Conservation (phyloP, 2,888 invertebrate genomes). For the Macaria liturata region DNA sequence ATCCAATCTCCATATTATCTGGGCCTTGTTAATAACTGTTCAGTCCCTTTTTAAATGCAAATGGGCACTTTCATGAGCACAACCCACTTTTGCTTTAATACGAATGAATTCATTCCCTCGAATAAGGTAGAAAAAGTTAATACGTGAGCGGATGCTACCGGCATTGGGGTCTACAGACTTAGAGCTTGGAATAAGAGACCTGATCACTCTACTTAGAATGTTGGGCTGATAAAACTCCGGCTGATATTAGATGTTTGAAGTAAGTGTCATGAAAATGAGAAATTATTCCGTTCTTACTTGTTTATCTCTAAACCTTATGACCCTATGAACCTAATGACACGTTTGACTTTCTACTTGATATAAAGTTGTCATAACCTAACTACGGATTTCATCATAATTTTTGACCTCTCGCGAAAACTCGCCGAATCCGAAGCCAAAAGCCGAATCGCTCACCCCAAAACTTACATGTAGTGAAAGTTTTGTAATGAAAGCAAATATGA, state of each 20-base stretch:
- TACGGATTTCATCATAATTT: too few relatives aligned
- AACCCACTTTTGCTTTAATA: constrained; percentile 23
- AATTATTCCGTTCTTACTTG: too few relatives aligned
- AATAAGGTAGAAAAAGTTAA: constrained; percentile 19
- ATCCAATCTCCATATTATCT: constrained; percentile 8
- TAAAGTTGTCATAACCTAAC: too few relatives aligned
- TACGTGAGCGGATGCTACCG: constrained; percentile 13
- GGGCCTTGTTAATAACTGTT: constrained; percentile 17
- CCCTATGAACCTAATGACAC: too few relatives aligned
- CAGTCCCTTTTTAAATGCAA: constrained; percentile 22
- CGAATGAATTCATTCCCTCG: constrained; percentile 20
- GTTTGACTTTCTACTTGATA: too few relatives aligned
- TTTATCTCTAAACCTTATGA: too few relatives aligned
- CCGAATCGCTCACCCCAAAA: too few relatives aligned
- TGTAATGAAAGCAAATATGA: too few relatives aligned
- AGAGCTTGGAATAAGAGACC: not conserved
- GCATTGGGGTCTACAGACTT: constrained; percentile 6
- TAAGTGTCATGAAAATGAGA: too few relatives aligned
- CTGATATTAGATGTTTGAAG: not conserved
- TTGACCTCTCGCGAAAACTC: too few relatives aligned
- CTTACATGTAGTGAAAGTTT: too few relatives aligned
- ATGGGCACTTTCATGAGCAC: constrained; percentile 14
- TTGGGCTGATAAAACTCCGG: not conserved
- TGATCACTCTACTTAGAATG: not conserved
- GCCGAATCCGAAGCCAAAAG: too few relatives aligned